Base-by-base conservation (phyloP, 2,888 invertebrate species). In the Leptinotarsa rubiginosa region DNA sequence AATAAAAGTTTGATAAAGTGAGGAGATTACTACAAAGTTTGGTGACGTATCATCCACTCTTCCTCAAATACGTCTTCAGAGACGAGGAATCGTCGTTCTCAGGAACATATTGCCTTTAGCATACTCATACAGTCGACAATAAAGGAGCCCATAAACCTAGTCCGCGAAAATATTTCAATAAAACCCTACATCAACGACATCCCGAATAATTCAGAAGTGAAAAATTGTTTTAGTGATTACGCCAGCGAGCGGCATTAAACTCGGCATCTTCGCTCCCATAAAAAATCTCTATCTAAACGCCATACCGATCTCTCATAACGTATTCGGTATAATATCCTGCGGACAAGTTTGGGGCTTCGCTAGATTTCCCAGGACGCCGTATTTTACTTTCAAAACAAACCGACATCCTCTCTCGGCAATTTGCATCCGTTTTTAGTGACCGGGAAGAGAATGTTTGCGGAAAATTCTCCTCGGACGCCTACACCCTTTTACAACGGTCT, bases 351-450 rank as follows among this genome's bases (percentile, higher is more conserved):
- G 59, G 65, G 72, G 70, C 70, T 62, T 59, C 69, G 68, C 65
- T 83, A 84, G 84, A 84, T 84, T 84, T 85, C 84, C 84, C 85
- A 76, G 81, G 84, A 84, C 81, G 81, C 79, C 78, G 79, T 83
- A 84, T 85, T 84, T 84, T 84, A 83, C 84, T 84, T 83, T 82
- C 81, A 83, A 82, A 84, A 85, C 81, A 76, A 66, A 67, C 69
- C 75, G 69, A 69, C 76, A 70, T 73, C 71, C 73, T 70, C 73
- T 76, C 71, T 75, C 77, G 79, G 75, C 83, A 82, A 84, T 85
- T 85, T 85, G 83, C 85, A 84, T 84, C 82, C 77, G 77, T 78
- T 81, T 77, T 79, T 74, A 69, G 74, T 73, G 69, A 72, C 72
- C 68, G 54, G 59, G 68, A 72, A 59, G 77, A 54, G 65, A 70